These are phyloP conservation scores for Ondatra zibethicus DNA, from an alignment of 2,113 vertebrate genomes.

Conservation along the genomic window DNA sequence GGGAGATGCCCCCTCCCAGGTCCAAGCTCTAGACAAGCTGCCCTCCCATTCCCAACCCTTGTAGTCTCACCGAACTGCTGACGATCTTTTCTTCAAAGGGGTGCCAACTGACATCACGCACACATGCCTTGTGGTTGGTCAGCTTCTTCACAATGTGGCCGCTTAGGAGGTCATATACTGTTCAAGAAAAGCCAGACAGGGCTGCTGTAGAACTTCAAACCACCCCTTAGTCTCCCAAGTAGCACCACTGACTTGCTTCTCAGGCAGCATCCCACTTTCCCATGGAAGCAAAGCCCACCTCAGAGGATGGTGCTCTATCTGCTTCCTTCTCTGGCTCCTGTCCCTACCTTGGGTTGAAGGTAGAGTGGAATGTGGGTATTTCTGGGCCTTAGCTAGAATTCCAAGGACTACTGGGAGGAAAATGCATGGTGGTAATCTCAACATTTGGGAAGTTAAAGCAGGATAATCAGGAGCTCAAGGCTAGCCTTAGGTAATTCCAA, in stretches of 20 bases:
- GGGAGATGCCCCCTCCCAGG: not conserved
- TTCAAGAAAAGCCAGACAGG: slow-evolving; percentile 31
- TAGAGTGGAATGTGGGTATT: not conserved
- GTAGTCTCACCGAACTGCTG: slow-evolving; percentile 93
- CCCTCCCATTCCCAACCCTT: not conserved
- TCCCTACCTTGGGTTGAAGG: not conserved
- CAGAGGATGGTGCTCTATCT: not conserved
- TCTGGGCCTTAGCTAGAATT: slow-evolving; percentile 42
- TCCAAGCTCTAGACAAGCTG: not conserved
- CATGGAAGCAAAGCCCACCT: slow-evolving; percentile 8
- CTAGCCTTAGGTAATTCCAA: not conserved
- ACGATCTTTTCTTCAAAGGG: slow-evolving; percentile 93
- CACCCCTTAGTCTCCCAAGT: not conserved
- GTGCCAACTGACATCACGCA: slow-evolving; percentile 95
- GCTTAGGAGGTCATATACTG: slow-evolving; percentile 93
- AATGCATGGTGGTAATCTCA: not conserved
- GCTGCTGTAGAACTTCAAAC: not conserved
- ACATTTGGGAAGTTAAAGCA: not conserved
- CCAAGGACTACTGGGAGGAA: slow-evolving; percentile 34
- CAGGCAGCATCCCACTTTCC: not conserved
- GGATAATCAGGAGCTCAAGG: not conserved
- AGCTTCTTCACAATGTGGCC: slow-evolving; percentile 91
- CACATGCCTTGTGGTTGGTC: slow-evolving; percentile 92
- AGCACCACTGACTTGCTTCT: not conserved
- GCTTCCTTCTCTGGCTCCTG: slow-evolving; percentile 6